Percentiles rank a stretch among this genome's conserved stretches.
These are phyloP conservation scores for Heliconius cydno DNA, from an alignment of 2,888 invertebrate genomes.

Conservation along the genomic window DNA sequence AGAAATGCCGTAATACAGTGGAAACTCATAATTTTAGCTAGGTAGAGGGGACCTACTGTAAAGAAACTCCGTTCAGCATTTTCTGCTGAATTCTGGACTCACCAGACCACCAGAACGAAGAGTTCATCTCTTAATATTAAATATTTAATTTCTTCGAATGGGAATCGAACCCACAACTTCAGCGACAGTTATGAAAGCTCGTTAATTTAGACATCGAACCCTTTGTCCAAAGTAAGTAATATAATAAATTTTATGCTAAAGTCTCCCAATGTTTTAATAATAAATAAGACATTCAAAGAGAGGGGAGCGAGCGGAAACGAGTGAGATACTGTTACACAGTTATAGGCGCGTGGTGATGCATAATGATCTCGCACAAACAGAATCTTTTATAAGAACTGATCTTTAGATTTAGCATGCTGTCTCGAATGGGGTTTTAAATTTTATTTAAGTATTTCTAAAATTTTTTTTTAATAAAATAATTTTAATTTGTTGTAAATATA, in stretches of 20 bases:
- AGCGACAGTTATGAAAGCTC: background rate
- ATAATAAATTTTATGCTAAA: constrained; percentile 59
- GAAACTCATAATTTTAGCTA: background rate
- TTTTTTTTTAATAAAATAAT: constrained; percentile 29
- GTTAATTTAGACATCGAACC: constrained; percentile 51
- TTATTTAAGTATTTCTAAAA: constrained; percentile 30
- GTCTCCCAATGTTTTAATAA: constrained; percentile 66
- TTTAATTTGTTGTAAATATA: constrained; percentile 7
- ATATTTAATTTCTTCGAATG: too few relatives aligned
- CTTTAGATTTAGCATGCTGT: constrained; percentile 63
- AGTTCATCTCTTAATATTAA: too few relatives aligned
- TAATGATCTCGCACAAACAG: constrained; percentile 79
- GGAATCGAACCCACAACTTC: too few relatives aligned
- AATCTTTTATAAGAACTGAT: constrained; percentile 63
- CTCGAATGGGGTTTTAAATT: constrained; percentile 56
- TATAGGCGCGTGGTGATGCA: constrained; percentile 77
- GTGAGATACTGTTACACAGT: constrained; percentile 77
- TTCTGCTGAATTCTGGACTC: too few relatives aligned
- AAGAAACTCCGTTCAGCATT: too few relatives aligned
- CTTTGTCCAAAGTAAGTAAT: constrained; percentile 39
- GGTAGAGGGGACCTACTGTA: too few relatives aligned
- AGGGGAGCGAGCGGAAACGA: constrained; percentile 74
- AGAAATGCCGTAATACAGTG: constrained; percentile 16
- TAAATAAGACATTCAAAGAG: constrained; percentile 55
- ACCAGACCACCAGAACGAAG: too few relatives aligned